Conservation (phyloP, 2,888 invertebrate genomes). For the Temnothorax rugatulus region DNA sequence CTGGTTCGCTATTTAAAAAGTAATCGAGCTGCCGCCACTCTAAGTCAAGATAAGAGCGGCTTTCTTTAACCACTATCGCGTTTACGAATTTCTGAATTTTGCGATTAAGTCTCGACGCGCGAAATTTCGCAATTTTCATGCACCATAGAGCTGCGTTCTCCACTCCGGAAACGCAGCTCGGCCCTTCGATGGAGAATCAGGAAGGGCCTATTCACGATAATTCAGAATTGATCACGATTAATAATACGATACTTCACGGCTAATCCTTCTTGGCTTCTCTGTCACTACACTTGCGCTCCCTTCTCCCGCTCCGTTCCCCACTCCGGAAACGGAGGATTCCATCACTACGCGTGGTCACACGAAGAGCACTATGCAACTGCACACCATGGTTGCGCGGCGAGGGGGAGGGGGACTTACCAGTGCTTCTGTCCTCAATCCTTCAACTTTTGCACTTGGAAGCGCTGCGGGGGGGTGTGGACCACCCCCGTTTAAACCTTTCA, state of each 20-base stretch:
- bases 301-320: slow-evolving; percentile 2
- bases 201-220: background rate
- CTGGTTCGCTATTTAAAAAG: background rate
- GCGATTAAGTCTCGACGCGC: background rate
- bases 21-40: background rate
- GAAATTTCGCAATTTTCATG: slow-evolving; percentile 19
- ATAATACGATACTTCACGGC: slow-evolving; percentile 32
- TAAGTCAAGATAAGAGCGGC: background rate
- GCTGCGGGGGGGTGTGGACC: slow-evolving; percentile 38
- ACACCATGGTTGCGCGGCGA: slow-evolving; percentile 41
- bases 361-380: slow-evolving; percentile 65
- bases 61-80: background rate
- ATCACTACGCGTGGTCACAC: slow-evolving; percentile 66
- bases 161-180: background rate
- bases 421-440: slow-evolving; percentile 55
- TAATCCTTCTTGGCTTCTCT: slow-evolving; percentile 63
- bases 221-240: slow-evolving; percentile 11
- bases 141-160: slow-evolving; percentile 15
- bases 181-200: background rate
- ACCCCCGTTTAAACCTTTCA: slow-evolving; percentile 48
- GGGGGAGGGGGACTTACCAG: slow-evolving; percentile 66
- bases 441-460: slow-evolving; percentile 35
- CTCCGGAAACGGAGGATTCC: slow-evolving; percentile 14
- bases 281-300: slow-evolving; percentile 55
- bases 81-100: background rate